These are phyloP conservation scores for Eueides isabella DNA, from an alignment of 1,140 invertebrate species.

Conservation along the genomic window DNA sequence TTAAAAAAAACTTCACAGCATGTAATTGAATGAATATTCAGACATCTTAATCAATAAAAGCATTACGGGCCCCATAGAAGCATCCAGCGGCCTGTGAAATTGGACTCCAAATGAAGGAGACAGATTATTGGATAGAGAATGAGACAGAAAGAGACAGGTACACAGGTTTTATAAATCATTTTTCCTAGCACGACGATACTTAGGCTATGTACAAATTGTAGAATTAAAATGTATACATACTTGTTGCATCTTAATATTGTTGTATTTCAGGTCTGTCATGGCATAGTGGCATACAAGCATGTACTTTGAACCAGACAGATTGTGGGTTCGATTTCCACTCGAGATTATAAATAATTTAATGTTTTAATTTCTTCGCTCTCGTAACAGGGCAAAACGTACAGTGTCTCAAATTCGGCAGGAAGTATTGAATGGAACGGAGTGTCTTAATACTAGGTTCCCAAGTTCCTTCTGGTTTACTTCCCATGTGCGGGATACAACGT, in stretches of 20 bases:
- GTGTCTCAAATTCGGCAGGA: too few relatives aligned
- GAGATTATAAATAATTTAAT: too few relatives aligned
- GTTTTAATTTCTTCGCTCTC: too few relatives aligned
- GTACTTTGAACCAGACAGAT: too few relatives aligned
- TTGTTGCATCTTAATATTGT: not conserved
- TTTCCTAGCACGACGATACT: conserved; percentile 67
- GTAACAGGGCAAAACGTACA: too few relatives aligned
- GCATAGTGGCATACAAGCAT: too few relatives aligned
- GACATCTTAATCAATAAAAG: conserved; percentile 79
- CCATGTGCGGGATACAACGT: too few relatives aligned
- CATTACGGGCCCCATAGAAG: conserved; percentile 71
- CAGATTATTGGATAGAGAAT: conserved; percentile 33
- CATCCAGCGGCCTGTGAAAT: conserved; percentile 77
- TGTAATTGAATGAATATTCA: conserved; percentile 81
- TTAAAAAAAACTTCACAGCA: conserved; percentile 66
- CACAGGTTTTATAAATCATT: conserved; percentile 79
- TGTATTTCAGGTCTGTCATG: too few relatives aligned
- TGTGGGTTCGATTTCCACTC: too few relatives aligned
- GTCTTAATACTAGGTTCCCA: too few relatives aligned
- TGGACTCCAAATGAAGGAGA: conserved; percentile 68
- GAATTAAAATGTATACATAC: conserved; percentile 17
- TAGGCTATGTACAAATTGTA: conserved; percentile 51
- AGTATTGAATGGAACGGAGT: too few relatives aligned
- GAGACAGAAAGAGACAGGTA: conserved; percentile 51
- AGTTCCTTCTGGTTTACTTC: too few relatives aligned